Base-by-base conservation (phyloP, 2,888 invertebrate genomes). In the Romanomermis culicivorax region DNA sequence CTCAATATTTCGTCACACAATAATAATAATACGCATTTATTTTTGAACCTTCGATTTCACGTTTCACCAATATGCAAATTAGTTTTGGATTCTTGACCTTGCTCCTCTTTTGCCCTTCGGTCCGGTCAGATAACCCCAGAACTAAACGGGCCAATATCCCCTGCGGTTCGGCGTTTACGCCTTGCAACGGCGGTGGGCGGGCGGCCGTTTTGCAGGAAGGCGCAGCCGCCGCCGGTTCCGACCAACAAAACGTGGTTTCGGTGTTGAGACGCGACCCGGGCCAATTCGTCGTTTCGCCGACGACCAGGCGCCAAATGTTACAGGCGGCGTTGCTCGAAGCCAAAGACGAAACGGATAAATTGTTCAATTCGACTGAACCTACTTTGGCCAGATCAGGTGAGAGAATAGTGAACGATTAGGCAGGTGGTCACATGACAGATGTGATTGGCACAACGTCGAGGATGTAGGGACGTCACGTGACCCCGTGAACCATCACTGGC, bases 341-440 rank as follows among this genome's bases (percentile, higher is more conserved):
- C 2, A 51, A 58, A 45, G 52, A 56, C n/a, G 55, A 59, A n/a
- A 57, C 61, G 1, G 60, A 61, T 25, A 54, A 53, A 7, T 45
- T 62, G 24, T 62, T 61, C 53, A 62, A 63, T 52, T 56, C 60
- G 17, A 63, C 63, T 0, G 63, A 63, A 53, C 48, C 47, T 60
- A 56, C 53, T 54, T 57, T 60, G 53, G 59, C 56, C 55, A 58
- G 43, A 55, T 57, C 11, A 26, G 55, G 53, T 55, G 55, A 53
- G 42, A 14, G 7, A 51, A 20, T 26, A 48, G 7, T 48, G 7
- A 14, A 14, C 7, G 14, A 47, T 4, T 7, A 20, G 4, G 4
- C 47, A 47, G 47, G 23, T n/a, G 4, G 23, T n/a, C 11, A 47
- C 11, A 7, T n/a, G 47, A n/a, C 4, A 7, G 11, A 7, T 7